Evolutionary conservation across 2,888 invertebrate species (phyloP), one percentile per base, ranked within the genome.

Genomic region (Glaucopsyche alexis): DNA sequence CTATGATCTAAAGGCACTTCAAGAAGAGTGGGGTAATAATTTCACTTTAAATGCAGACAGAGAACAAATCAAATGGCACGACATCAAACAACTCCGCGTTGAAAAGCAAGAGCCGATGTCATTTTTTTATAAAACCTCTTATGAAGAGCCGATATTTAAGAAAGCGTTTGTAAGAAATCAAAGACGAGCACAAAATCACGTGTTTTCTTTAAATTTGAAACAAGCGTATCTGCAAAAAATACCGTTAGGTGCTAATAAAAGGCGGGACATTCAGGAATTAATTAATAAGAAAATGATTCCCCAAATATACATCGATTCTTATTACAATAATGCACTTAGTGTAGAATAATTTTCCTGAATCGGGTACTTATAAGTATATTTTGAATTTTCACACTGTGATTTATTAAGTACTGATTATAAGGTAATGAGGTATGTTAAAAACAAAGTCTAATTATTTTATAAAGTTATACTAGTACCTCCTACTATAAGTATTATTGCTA

Each of bases 91-190:
- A 50, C 70, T 76, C 13, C 72, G 71, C 60, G 74, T 77, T 64
- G 74, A 74, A 73, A 77, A 77, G 72, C 71, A 75, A 29, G n/a
- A n/a, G n/a, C n/a, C n/a, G n/a, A n/a, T n/a, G 52, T 5, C 65
- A n/a, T 75, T 78, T 71, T 76, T 75, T 52, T 78, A 75, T 64
- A 77, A 78, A 77, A 78, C 66, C 16, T 77, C 76, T 65, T 77
- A 74, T 72, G 76, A 75, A 75, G 72, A 75, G 52, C 29, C 70
- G 11, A 16, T 72, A 72, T 76, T 73, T 70, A 73, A 75, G 19
- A 77, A 76, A 75, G 75, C 67, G 5, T 75, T 72, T 73, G 76
- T 76, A 64, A 65, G 75, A 74, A 77, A 77, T 75, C 67, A 29
- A 72, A 74, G 75, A 65, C 65, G 76, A 70, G 29, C 47, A 13